Evolutionary conservation across 2,888 invertebrate genomes (phyloP), one percentile per base, ranked within the genome.

Genomic region (Microplitis manilae): DNA sequence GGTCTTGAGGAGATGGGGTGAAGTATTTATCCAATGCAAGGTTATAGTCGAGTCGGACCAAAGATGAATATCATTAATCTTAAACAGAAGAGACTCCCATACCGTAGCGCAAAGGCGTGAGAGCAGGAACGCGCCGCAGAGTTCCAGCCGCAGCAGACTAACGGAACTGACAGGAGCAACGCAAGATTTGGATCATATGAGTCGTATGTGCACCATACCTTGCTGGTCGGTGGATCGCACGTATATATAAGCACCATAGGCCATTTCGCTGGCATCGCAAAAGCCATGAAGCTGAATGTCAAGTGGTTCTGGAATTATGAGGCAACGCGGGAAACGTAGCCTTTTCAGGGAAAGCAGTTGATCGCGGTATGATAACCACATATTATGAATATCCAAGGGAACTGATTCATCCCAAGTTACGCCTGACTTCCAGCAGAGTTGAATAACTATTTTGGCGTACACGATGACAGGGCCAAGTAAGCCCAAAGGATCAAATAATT

Each of bases 241-340:
- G 39, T 75, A 75, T n/a, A 70, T 50, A 65, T 83, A 83, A 0
- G 82, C 84, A n/a, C 84, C 84, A 62, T 83, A 85, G 0, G 79
- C 84, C 6, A 50, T 78, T n/a, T 83, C 81, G 4, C 81, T 81
- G 6, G 83, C 83, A 70, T 85, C 84, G 13, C 81, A 77, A 39
- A 85, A 86, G 0, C 82, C 84, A 39, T 79, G 79, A 1, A 79
- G 13, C 8, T 80, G 75, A 0, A 80, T 39, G 0, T 70, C 7
- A 6, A 1, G 7, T 0, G 74, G 17, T 5, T 75, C 17, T 30
- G 6, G 4, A 17, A 69, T 8, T 7, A 70, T 39, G 2, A 73
- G n/a, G 64, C 60, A 67, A 59, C 76, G 15, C 38, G 30, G 8
- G 9, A 80, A 75, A 1, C 40, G 6, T 6, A 76, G 17, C 2